Percentiles rank a stretch among this genome's conserved stretches.
phyloP scores from a whole-genome alignment of 2,797 vertebrate species.

The Psittacula derbiana region DNA sequence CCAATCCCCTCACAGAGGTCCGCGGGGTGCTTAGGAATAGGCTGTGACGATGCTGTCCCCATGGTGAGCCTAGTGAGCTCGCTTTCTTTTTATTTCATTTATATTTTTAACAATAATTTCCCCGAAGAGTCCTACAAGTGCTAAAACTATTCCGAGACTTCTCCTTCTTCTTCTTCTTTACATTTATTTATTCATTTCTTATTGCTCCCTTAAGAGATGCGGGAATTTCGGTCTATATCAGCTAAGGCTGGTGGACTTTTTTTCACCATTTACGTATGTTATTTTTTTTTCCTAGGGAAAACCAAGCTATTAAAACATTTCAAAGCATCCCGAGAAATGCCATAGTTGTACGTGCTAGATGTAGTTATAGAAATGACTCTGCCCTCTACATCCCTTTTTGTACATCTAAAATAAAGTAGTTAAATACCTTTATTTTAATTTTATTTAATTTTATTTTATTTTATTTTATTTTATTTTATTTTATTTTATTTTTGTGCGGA shows the following conservation, averaged over 20 bases:
- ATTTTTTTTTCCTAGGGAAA: background rate
- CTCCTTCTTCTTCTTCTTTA: background rate
- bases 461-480: no score
- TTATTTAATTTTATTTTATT: background rate
- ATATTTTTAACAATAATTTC: background rate
- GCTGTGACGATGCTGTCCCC: background rate
- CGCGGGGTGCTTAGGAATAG: background rate
- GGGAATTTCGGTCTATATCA: background rate
- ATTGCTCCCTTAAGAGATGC: background rate
- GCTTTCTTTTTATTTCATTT: fast-evolving
- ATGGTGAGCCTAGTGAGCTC: background rate
- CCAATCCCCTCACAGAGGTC: background rate
- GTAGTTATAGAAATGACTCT: background rate
- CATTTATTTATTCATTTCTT: background rate
- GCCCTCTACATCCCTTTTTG: background rate
- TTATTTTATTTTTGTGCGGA: background rate
- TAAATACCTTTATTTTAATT: background rate
- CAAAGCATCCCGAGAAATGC: background rate
- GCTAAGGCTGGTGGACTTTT: background rate
- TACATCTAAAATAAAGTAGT: background rate
- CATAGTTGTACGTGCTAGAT: background rate
- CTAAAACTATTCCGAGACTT: background rate
- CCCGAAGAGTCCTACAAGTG: background rate
- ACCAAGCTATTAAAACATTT: background rate
- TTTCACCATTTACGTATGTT: background rate